Conservation (phyloP, 2,113 vertebrate genomes). For the Gracilinanus agilis region DNA sequence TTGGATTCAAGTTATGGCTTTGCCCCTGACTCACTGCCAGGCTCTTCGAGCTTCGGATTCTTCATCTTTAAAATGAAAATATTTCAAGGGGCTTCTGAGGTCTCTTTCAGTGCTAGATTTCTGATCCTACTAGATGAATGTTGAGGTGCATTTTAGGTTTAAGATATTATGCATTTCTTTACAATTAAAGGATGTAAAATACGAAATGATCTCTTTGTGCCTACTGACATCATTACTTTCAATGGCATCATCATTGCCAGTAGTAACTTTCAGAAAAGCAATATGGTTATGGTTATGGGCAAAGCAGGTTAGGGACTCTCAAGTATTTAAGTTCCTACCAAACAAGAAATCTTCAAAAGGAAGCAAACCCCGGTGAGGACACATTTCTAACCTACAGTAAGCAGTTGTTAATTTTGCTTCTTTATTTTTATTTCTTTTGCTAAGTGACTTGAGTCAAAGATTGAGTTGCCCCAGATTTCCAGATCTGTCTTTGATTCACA, state of each 20-base stretch:
- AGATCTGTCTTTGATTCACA: constrained; percentile 58
- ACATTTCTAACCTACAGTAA: not conserved
- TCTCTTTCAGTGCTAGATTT: not conserved
- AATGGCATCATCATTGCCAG: not conserved
- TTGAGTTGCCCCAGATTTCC: constrained; percentile 66
- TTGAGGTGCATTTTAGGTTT: not conserved
- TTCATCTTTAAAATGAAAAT: not conserved
- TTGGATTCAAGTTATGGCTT: not conserved
- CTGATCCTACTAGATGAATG: not conserved
- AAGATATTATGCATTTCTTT: not conserved
- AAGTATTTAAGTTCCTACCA: not conserved
- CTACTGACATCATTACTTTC: not conserved
- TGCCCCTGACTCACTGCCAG: not conserved
- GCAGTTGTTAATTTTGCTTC: constrained; percentile 14
- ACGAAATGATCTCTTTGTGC: not conserved
- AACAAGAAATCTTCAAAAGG: constrained; percentile 18
- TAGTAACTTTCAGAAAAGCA: not conserved
- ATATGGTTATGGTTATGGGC: not conserved
- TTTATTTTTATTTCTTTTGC: constrained; percentile 48
- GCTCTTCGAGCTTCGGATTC: too few relatives aligned
- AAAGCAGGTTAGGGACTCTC: not conserved
- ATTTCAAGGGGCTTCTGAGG: not conserved
- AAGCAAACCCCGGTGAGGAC: not conserved
- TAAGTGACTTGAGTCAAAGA: constrained; percentile 56
- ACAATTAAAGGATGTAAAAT: not conserved